A percentile compares a stretch with the other conserved stretches of the same genome.
Conservation (phyloP, 2,797 vertebrate genomes). For the Cossypha polioptera region DNA sequence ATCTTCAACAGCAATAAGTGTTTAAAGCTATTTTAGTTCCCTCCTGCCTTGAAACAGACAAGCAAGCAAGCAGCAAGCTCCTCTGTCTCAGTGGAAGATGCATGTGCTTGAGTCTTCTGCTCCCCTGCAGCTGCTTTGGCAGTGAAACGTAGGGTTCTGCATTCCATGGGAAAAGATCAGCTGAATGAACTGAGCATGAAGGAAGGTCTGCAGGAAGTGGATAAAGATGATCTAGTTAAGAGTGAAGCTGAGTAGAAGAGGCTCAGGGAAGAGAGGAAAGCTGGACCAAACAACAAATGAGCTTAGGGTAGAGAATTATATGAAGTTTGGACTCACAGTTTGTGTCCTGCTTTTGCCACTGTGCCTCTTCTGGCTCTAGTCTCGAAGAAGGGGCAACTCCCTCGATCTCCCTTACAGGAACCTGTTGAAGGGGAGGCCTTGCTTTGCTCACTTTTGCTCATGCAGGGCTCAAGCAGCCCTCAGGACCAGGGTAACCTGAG, state of each 20-base stretch:
- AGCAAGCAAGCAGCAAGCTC: background rate
- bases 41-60: constrained; percentile 28
- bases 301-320: background rate
- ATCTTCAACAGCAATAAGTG: background rate
- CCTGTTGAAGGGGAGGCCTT: background rate
- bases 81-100: background rate
- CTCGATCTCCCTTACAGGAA: rapidly evolving
- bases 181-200: background rate
- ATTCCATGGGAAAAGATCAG: background rate
- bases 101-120: rapidly evolving
- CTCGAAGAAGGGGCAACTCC: background rate
- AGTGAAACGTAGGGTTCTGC: rapidly evolving
- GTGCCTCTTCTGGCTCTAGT: background rate
- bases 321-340: background rate
- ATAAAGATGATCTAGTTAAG: background rate
- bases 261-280: background rate
- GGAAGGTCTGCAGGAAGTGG: background rate
- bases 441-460: background rate
- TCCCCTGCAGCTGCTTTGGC: background rate
- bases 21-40: constrained; percentile 34
- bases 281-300: background rate
- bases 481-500: background rate
- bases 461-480: background rate
- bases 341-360: background rate
- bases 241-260: background rate